Evolutionary conservation across 2,113 vertebrate genomes (phyloP), one percentile per base, ranked within the genome.

Genomic region (Syngnathus scovelli): DNA sequence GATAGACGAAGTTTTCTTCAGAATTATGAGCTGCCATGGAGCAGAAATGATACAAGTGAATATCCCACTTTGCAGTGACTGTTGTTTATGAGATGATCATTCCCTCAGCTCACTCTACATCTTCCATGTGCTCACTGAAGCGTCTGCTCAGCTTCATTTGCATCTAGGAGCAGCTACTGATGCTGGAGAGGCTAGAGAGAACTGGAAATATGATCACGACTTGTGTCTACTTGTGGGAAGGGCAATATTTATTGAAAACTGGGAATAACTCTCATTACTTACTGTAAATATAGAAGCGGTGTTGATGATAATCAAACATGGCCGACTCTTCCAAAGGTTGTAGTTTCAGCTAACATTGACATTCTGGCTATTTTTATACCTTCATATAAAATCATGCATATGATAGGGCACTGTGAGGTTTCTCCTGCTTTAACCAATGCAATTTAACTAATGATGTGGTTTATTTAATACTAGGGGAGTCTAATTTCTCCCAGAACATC

Each of bases 21-120:
- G 71, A 77, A 78, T 78, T 79, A 78, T 19, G 64, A 73, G 72
- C 68, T 15, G 68, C 71, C 43, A 54, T 19, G 37, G 70, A 81
- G 62, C 38, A 10, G 71, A 69, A 78, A 85, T 67, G 79, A 84
- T 82, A 76, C 19, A 71, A 56, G 54, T 69, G 77, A 85, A 85
- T 74, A 82, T 83, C 70, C 61, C 55, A 60, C 76, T 41, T 83
- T 75, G 67, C 65, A 70, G 77, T 59, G 69, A 56, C 64, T 59
- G 63, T n/a, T 66, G 70, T 71, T 81, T 77, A 70, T 64, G 61
- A 67, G 64, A 67, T 18, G 72, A 75, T 79, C 76, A 79, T 74
- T 71, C 64, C 64, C 70, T 65, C 16, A 64, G 55, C 46, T 48
- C 10, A 2, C 19, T 39, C n/a, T 61, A 38, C 59, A 61, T 61